Evolutionary conservation across 2,888 invertebrate species (phyloP).

Genomic region (Scaptomyza parva): DNA sequence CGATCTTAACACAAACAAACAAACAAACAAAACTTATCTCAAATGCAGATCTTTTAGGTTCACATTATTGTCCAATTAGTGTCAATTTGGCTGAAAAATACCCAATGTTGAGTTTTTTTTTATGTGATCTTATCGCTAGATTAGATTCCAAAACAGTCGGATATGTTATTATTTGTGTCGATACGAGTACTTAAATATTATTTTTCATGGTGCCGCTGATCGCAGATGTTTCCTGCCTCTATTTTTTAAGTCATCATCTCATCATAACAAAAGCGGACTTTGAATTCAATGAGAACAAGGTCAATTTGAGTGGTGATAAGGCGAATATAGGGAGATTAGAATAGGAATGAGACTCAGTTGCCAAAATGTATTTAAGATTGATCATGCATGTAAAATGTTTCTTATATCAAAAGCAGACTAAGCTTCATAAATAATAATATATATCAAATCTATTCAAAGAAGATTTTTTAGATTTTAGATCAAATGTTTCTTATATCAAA

Average conservation of each 20-base stretch:
- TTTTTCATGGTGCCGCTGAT: slow-evolving; percentile 29
- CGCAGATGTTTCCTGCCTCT: slow-evolving; percentile 29
- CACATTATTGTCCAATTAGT: slow-evolving; percentile 69
- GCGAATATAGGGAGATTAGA: not conserved
- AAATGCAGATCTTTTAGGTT: slow-evolving; percentile 21
- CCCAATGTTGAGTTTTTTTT: slow-evolving; percentile 25
- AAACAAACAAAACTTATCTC: slow-evolving; percentile 16
- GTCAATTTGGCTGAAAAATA: slow-evolving; percentile 57
- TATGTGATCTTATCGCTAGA: slow-evolving; percentile 53
- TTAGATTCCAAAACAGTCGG: slow-evolving; percentile 40
- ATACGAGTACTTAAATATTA: not conserved
- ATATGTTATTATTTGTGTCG: slow-evolving; percentile 28
- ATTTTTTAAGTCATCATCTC: no score
- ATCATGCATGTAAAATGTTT: not conserved
- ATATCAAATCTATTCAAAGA: no score
- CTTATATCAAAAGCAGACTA: no score
- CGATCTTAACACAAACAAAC: slow-evolving; percentile 3
- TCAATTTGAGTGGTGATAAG: not conserved
- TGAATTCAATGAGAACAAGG: not conserved
- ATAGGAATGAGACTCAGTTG: no score
- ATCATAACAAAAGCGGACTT: slow-evolving; percentile 11
- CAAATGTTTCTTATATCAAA: no score
- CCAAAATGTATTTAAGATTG: no score
- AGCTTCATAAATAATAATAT: no score
- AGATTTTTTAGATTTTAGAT: no score